A percentile compares a stretch with the other conserved stretches of the same genome.
Evolutionary conservation across 2,888 invertebrate species (phyloP).

Genomic region (Campopleginae sp.): DNA sequence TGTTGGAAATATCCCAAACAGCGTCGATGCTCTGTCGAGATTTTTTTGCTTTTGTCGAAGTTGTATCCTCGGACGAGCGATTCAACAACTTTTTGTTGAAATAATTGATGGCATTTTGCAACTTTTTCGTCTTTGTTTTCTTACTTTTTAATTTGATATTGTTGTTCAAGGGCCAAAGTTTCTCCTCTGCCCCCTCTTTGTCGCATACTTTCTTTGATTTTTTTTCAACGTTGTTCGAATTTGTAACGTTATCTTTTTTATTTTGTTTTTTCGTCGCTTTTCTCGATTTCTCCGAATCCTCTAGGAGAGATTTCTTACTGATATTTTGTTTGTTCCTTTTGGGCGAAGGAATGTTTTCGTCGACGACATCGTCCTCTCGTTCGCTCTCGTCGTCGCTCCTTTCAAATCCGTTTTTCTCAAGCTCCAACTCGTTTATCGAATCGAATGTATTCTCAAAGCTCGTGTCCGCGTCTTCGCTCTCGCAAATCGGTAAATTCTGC

Average conservation of each 20-base stretch:
- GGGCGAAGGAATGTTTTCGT: slow-evolving; percentile 2
- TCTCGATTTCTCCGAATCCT: slow-evolving; percentile 42
- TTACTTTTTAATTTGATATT: slow-evolving; percentile 74
- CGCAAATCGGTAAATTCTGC: slow-evolving; percentile 28
- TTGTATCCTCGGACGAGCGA: slow-evolving; percentile 46
- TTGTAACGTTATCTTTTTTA: slow-evolving; percentile 53
- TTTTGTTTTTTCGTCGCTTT: slow-evolving; percentile 63
- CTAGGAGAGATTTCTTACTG: slow-evolving; percentile 34
- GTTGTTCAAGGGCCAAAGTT: neutral
- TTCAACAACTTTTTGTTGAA: slow-evolving; percentile 62
- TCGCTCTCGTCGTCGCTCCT: neutral
- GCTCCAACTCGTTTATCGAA: slow-evolving; percentile 37
- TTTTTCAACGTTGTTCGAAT: slow-evolving; percentile 42
- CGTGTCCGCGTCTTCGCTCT: slow-evolving; percentile 33
- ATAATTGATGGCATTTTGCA: slow-evolving; percentile 55
- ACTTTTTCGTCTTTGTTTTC: slow-evolving; percentile 72
- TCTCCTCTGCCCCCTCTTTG: neutral
- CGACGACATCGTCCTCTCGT: slow-evolving; percentile 16
- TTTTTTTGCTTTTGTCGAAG: slow-evolving; percentile 46
- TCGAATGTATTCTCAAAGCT: slow-evolving; percentile 44
- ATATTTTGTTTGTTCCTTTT: slow-evolving; percentile 47
- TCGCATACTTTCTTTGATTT: neutral
- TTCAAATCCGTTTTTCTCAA: slow-evolving; percentile 41
- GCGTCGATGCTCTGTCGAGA: slow-evolving; percentile 38
- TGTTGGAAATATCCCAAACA: slow-evolving; percentile 42